Percentiles rank a stretch among this genome's conserved stretches.
phyloP scores from a whole-genome alignment of 2,113 vertebrate genomes.

The Stomatorhinus ivindoensis region DNA sequence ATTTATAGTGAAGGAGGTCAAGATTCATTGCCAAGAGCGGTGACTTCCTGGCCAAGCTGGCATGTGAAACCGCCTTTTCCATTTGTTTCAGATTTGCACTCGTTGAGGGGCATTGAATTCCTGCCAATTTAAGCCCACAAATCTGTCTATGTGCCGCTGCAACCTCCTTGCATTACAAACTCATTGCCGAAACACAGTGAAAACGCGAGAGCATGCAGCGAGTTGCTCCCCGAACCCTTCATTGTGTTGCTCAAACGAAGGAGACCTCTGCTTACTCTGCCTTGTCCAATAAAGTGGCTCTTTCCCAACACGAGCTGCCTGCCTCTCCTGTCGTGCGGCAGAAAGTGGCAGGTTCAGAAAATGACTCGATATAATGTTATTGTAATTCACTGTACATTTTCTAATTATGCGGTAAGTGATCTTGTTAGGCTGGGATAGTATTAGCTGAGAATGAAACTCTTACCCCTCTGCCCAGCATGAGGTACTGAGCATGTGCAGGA shows the following conservation, averaged over 20 bases:
- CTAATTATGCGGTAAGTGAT: neutral
- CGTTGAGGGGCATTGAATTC: neutral
- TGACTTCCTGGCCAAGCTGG: neutral
- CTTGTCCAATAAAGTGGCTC: neutral
- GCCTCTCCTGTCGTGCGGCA: neutral
- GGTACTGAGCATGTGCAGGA: neutral
- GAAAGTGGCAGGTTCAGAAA: neutral
- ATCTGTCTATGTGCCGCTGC: neutral
- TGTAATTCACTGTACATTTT: neutral
- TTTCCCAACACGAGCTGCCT: neutral
- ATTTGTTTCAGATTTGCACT: neutral
- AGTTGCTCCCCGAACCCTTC: neutral
- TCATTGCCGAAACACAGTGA: neutral
- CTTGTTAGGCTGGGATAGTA: neutral
- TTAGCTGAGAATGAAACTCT: neutral
- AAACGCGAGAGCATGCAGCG: neutral
- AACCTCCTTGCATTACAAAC: neutral
- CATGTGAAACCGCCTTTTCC: neutral
- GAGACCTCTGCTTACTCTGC: neutral
- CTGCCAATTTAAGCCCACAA: neutral
- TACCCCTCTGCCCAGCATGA: neutral
- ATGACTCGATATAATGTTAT: neutral
- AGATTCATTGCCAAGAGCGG: neutral
- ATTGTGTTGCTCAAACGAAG: neutral
- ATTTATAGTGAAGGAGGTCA: neutral